These are phyloP conservation scores for Lithophane socia DNA, from an alignment of 2,888 invertebrate species.

Conservation along the genomic window DNA sequence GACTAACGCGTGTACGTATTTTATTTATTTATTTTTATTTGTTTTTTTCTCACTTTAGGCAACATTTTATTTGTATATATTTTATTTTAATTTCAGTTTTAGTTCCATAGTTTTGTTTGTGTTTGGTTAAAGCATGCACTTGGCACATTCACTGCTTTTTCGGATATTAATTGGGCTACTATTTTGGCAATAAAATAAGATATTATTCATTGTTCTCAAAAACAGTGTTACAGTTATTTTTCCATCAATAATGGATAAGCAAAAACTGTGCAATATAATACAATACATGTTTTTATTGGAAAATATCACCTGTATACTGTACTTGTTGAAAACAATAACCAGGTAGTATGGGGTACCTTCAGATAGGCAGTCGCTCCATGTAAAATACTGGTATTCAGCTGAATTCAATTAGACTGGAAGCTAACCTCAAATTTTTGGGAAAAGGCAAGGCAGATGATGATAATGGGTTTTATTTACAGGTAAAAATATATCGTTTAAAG, in stretches of 20 bases:
- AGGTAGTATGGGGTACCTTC: too few relatives aligned
- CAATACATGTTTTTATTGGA: neutral
- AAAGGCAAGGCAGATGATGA: neutral
- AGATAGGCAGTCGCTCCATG: neutral
- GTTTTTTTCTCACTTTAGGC: constrained; percentile 15
- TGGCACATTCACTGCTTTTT: constrained; percentile 79
- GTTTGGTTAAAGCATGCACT: constrained; percentile 70
- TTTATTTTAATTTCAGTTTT: constrained; percentile 42
- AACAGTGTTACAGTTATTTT: neutral
- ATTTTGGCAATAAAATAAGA: neutral
- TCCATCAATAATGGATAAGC: neutral
- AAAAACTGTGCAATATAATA: neutral
- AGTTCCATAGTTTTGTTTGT: constrained; percentile 51
- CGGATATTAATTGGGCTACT: neutral
- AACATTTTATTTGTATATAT: constrained; percentile 48
- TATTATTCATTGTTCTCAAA: neutral
- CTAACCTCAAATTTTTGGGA: too few relatives aligned
- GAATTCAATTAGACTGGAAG: neutral
- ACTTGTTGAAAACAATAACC: neutral
- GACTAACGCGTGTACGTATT: constrained; percentile 73
- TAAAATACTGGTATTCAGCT: neutral
- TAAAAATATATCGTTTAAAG: too few relatives aligned
- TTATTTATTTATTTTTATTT: constrained; percentile 52
- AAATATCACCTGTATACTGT: neutral
- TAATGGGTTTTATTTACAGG: neutral